These are phyloP conservation scores for Epinephelus lanceolatus DNA, from an alignment of 2,113 vertebrate genomes.

Conservation along the genomic window DNA sequence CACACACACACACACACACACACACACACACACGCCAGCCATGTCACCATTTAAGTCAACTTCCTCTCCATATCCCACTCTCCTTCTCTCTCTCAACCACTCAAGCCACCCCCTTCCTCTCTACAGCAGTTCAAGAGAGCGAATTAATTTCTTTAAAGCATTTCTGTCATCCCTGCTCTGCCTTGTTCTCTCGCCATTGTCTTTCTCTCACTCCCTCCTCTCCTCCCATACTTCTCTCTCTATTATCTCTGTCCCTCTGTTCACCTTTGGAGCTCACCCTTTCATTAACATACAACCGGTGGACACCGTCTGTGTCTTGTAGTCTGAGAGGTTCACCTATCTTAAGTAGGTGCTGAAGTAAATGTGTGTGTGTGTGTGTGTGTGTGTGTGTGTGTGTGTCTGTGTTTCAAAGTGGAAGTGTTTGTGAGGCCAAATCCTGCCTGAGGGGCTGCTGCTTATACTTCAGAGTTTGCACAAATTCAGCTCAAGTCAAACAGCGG, in stretches of 20 bases:
- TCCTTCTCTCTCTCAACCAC: constrained; percentile 8
- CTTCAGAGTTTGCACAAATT: constrained; percentile 43
- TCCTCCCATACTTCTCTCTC: constrained; percentile 10
- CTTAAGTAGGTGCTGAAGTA: constrained; percentile 10
- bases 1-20: constrained; percentile 9
- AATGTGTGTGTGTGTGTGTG: neutral
- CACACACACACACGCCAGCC: constrained; percentile 1
- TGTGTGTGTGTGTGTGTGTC: neutral
- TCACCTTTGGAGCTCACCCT: constrained; percentile 37
- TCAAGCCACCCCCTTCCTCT: constrained; percentile 18
- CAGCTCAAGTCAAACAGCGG: constrained; percentile 38
- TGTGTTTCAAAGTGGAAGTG: constrained; percentile 1
- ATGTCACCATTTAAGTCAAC: constrained; percentile 41
- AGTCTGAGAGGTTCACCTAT: constrained; percentile 22
- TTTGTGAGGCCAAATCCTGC: constrained; percentile 43
- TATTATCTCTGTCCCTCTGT: constrained; percentile 15
- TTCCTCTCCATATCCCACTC: constrained; percentile 16
- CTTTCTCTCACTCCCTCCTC: constrained; percentile 17
- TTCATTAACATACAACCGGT: constrained; percentile 29
- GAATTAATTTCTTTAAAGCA: constrained; percentile 22
- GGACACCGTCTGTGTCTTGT: neutral
- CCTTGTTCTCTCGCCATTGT: neutral
- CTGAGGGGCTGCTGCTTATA: constrained; percentile 33
- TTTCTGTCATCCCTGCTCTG: constrained; percentile 29
- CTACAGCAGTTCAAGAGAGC: constrained; percentile 16